Evolutionary conservation across 2,888 invertebrate species (phyloP).

Genomic region (Ophraella communa): DNA sequence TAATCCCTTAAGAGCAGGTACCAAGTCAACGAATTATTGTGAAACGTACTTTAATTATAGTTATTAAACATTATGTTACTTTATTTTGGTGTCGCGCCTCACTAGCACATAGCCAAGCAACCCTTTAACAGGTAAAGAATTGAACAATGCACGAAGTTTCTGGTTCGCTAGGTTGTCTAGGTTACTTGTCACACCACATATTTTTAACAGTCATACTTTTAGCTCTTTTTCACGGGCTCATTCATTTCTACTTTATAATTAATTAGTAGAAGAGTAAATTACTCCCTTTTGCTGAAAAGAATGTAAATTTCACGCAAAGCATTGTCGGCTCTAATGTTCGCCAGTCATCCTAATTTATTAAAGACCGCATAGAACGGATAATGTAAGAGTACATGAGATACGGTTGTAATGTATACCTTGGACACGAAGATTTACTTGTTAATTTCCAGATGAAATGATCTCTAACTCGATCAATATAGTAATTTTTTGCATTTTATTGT

Average conservation of each 20-base stretch:
- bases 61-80: no score
- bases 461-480: background rate
- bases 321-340: background rate
- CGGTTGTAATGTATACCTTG: background rate
- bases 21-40: no score
- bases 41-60: no score
- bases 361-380: background rate
- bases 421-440: background rate
- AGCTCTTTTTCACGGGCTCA: background rate
- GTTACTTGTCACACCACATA: no score
- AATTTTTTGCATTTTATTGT: background rate
- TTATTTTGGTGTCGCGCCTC: no score
- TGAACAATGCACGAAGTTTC: no score
- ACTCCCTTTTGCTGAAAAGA: conserved; percentile 1
- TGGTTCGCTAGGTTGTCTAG: no score
- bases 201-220: background rate
- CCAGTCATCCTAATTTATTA: conserved; percentile 1
- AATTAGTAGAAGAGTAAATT: background rate
- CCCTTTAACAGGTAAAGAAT: no score
- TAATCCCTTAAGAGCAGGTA: no score
- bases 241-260: conserved; percentile 6
- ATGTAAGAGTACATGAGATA: background rate
- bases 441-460: background rate
- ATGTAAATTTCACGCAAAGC: conserved; percentile 17
- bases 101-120: no score